Percentiles rank a stretch among this genome's conserved stretches.
Conservation (phyloP, 2,888 invertebrate species). For the Gibbula magus region DNA sequence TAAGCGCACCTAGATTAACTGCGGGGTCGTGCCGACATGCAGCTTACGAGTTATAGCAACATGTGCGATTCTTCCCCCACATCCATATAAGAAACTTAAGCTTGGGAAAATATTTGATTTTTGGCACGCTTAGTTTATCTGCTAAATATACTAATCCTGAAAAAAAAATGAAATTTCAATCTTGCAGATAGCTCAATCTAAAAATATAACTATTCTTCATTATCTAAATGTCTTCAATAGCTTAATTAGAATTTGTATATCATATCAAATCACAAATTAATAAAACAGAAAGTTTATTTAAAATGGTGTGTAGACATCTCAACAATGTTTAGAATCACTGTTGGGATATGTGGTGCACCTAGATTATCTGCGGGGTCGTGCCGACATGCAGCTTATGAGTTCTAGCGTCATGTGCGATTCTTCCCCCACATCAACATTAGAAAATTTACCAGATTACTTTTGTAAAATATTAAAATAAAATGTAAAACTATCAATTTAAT, state of each 20-base stretch:
- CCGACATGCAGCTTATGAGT: constrained; percentile 16
- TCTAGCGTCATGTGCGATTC: constrained; percentile 20
- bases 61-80: constrained; percentile 28
- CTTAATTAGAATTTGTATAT: too few relatives aligned
- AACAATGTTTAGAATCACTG: constrained; percentile 25
- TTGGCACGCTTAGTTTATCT: too few relatives aligned
- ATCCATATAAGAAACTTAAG: neutral
- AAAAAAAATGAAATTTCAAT: too few relatives aligned
- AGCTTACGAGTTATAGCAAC: neutral
- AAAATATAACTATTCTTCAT: too few relatives aligned
- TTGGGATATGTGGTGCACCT: neutral
- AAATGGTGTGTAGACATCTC: constrained; percentile 19
- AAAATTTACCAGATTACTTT: too few relatives aligned
- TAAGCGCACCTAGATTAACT: neutral
- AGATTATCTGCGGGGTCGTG: constrained; percentile 2
- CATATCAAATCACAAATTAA: too few relatives aligned
- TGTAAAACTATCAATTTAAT: too few relatives aligned
- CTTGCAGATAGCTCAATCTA: too few relatives aligned
- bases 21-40: constrained; percentile 19
- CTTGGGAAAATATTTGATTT: too few relatives aligned
- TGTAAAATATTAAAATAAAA: too few relatives aligned
- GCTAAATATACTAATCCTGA: too few relatives aligned
- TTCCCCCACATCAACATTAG: constrained; percentile 9
- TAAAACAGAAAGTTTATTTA: neutral
- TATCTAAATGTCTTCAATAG: too few relatives aligned